Evolutionary conservation across 37 sponge, comb jelly and placozoan species (phyloP).

Genomic region (Oopsacas minuta): DNA sequence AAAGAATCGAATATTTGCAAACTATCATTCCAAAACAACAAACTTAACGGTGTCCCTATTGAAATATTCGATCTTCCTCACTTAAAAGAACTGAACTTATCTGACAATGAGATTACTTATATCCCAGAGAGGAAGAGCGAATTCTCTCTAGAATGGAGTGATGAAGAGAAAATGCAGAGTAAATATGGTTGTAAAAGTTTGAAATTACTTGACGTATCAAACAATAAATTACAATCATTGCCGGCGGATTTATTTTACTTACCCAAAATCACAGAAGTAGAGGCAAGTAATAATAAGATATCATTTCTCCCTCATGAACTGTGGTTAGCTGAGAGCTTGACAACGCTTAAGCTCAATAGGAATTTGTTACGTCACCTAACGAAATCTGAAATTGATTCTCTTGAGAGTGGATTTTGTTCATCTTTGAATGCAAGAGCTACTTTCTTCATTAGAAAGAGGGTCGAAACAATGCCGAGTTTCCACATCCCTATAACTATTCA

Average conservation of each 20-base stretch:
- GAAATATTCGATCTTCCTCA: conserved; percentile 1
- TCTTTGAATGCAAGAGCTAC: background rate
- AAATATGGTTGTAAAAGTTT: background rate
- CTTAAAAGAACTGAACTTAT: background rate
- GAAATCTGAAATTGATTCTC: background rate
- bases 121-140: background rate
- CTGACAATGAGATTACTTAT: background rate
- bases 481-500: background rate
- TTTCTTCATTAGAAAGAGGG: background rate
- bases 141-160: background rate
- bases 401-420: background rate
- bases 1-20: background rate
- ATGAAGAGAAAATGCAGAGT: background rate
- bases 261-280: background rate
- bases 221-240: background rate
- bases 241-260: background rate
- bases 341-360: background rate
- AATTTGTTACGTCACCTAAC: background rate
- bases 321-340: background rate
- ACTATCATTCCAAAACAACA: background rate
- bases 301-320: background rate
- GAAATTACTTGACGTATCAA: background rate
- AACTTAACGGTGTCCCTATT: background rate
- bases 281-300: background rate
- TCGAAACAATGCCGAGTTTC: background rate